Base-by-base conservation (phyloP, 2,888 invertebrate genomes). In the Sinodicranocentrus sp. region DNA sequence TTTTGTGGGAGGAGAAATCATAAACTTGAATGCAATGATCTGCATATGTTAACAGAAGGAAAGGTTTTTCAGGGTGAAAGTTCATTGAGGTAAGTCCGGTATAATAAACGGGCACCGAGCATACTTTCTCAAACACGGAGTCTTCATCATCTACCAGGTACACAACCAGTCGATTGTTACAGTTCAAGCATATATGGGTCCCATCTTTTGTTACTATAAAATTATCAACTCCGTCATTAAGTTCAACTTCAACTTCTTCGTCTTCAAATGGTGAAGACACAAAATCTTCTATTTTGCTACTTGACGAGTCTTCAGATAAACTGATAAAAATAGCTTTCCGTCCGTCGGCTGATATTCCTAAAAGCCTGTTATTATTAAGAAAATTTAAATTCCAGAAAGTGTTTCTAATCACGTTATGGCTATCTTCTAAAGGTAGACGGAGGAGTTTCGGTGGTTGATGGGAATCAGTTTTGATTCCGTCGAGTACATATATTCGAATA, bases 1-100 rank as follows among this genome's bases (percentile, higher is more conserved):
- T 79, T 77, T 84, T 85, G 19, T 33, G 21, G n/a, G 6, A 8
- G 8, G 59, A 13, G 57, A 83, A 86, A 39, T 88, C 84, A 52
- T 77, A 87, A 23, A 88, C 67, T 71, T 83, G 84, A 63, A 88
- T 67, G 28, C 73, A 76, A 48, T 84, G 82, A 71, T 88, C 88
- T 2, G 80, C 59, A 83, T 82, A 87, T 8, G 88, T 82, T 13
- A 85, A 25, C 17, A 88, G 54, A 10, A 88, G n/a, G 15, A 78
- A 57, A 2, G 82, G 82, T 17, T 70, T 54, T 3, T 26, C 33
- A 21, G 85, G 86, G 54, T 88, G 88, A 17, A 88, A 87, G 28
- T 19, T 39, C 54, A 87, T 23, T 0, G 85, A 67, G 15, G 88
- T 87, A 0, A 85, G 48, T 15, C 75, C 79, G 48, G 70, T 77